Conservation (phyloP, 2,797 vertebrate species). For the Valencia hispanica region DNA sequence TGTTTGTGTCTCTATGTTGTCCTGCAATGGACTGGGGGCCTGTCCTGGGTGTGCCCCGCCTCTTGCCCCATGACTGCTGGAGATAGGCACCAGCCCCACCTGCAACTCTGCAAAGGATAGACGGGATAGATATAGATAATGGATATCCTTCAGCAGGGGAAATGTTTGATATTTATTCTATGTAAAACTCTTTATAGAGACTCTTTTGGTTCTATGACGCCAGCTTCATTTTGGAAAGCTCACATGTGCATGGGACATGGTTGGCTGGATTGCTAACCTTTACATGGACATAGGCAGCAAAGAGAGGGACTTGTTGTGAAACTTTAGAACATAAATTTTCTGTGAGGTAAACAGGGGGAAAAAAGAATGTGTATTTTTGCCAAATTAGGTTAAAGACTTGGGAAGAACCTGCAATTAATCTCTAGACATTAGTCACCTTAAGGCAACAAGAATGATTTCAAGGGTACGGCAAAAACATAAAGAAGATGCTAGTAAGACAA, state of each 20-base stretch:
- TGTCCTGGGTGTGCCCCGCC: too few relatives aligned
- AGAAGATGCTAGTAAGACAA: slow-evolving; percentile 21
- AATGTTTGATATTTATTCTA: not conserved
- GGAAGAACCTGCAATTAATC: slow-evolving; percentile 69
- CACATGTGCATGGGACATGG: not conserved
- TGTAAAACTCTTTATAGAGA: not conserved
- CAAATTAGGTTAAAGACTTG: slow-evolving; percentile 60
- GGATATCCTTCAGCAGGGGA: not conserved
- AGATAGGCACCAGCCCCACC: too few relatives aligned
- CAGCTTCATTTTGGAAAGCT: not conserved
- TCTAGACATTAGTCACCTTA: slow-evolving; percentile 58
- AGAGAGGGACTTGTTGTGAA: slow-evolving; percentile 32
- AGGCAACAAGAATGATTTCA: slow-evolving; percentile 41
- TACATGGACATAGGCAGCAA: not conserved
- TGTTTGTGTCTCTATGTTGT: too few relatives aligned
- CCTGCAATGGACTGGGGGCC: too few relatives aligned
- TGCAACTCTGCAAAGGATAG: too few relatives aligned
- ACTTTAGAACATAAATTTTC: slow-evolving; percentile 41
- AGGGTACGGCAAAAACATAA: slow-evolving; percentile 12
- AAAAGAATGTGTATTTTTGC: slow-evolving; percentile 52
- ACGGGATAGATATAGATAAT: too few relatives aligned
- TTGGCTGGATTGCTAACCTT: not conserved
- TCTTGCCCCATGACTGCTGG: too few relatives aligned
- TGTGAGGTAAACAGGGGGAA: slow-evolving; percentile 46
- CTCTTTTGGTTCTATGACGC: not conserved